phyloP scores from a whole-genome alignment of 2,113 vertebrate genomes.

The Heloderma charlesbogerti region DNA sequence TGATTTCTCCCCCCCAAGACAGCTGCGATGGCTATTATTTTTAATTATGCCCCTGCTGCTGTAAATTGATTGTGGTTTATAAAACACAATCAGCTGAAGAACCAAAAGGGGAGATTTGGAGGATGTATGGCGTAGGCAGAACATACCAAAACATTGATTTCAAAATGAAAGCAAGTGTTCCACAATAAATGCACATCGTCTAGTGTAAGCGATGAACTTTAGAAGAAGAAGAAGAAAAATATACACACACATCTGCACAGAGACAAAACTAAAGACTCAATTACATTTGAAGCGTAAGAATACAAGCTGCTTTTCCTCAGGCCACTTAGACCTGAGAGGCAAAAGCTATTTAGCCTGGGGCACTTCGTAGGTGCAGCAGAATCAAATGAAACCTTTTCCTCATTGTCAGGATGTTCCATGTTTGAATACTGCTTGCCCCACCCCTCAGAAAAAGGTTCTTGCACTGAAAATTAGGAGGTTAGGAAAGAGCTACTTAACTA shows the following conservation, averaged over 20 bases:
- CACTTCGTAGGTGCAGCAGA: background rate
- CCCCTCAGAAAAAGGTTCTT: background rate
- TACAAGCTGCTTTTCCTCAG: background rate
- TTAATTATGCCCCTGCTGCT: slow-evolving; percentile 72
- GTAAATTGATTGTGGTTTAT: slow-evolving; percentile 58
- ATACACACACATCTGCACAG: background rate
- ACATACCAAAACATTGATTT: slow-evolving; percentile 17
- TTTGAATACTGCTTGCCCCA: background rate
- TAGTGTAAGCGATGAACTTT: background rate
- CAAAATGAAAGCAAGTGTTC: background rate
- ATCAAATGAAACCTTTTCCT: too few relatives aligned
- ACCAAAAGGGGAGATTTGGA: slow-evolving; percentile 29
- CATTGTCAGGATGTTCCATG: background rate
- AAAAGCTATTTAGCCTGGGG: background rate
- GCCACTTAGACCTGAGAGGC: background rate
- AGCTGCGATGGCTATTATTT: slow-evolving; percentile 73
- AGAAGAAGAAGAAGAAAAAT: slow-evolving; percentile 2
- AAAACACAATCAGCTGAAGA: slow-evolving; percentile 50
- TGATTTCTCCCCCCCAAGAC: slow-evolving; percentile 59
- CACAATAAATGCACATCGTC: background rate
- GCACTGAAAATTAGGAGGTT: background rate
- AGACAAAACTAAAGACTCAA: slow-evolving; percentile 51
- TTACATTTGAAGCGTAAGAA: slow-evolving; percentile 1
- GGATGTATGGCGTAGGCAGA: slow-evolving; percentile 26
- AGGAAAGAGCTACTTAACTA: background rate